These are phyloP conservation scores for Elysia crispata DNA, from an alignment of 2,888 invertebrate genomes.

Conservation along the genomic window DNA sequence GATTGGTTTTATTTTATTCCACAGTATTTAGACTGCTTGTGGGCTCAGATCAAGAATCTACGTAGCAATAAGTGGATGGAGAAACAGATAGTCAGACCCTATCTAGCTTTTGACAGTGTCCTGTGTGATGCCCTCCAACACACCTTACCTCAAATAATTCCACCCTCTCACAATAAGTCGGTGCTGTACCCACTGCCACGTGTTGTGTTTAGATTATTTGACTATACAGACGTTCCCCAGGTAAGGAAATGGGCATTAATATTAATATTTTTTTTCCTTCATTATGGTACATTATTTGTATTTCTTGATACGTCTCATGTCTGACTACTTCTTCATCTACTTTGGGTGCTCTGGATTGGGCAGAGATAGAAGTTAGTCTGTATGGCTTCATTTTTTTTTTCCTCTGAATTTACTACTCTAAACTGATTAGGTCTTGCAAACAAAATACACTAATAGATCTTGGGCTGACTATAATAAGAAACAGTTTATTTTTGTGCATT, in stretches of 20 bases:
- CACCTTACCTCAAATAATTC: conserved; percentile 91
- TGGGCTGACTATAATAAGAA: too few relatives aligned
- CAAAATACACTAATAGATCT: too few relatives aligned
- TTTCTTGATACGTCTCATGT: too few relatives aligned
- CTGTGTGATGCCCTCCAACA: conserved; percentile 97
- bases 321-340: too few relatives aligned
- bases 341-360: too few relatives aligned
- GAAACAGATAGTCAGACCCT: conserved; percentile 95
- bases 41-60: conserved; percentile 95
- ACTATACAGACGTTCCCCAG: conserved; percentile 96
- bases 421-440: too few relatives aligned
- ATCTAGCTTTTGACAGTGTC: conserved; percentile 93
- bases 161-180: conserved; percentile 94
- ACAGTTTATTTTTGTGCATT: too few relatives aligned
- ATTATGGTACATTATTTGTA: too few relatives aligned
- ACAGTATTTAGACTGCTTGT: conserved; percentile 94
- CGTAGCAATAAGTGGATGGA: conserved; percentile 97
- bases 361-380: too few relatives aligned
- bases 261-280: too few relatives aligned
- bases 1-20: conserved; percentile 18
- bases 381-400: too few relatives aligned
- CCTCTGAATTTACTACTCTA: too few relatives aligned
- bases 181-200: conserved; percentile 95
- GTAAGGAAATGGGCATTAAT: conserved; percentile 50
- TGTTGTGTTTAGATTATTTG: conserved; percentile 95